phyloP scores from a whole-genome alignment of 2,888 invertebrate genomes.

The Cryptocheilus praepositus region DNA sequence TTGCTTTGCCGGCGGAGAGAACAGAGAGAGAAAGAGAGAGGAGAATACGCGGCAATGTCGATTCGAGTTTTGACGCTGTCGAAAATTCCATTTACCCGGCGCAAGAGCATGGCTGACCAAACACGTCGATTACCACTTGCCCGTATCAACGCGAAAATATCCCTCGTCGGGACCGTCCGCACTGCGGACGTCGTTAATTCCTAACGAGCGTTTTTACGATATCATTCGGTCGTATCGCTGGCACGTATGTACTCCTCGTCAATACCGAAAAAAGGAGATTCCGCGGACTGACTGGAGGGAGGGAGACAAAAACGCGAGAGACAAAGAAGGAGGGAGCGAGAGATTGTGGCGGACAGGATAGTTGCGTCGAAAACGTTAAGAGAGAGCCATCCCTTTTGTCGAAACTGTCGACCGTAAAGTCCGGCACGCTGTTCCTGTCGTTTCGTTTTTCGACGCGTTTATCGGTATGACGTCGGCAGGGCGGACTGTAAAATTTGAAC shows the following conservation, averaged over 20 bases:
- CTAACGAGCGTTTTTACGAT: constrained; percentile 19
- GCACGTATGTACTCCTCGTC: constrained; percentile 16
- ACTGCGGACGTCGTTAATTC: constrained; percentile 7
- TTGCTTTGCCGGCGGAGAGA: neutral
- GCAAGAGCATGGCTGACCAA: constrained; percentile 26
- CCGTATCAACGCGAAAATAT: constrained; percentile 27
- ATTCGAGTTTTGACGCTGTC: neutral
- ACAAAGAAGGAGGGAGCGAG: no score
- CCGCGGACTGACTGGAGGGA: no score
- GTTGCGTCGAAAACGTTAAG: no score
- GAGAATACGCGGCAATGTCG: neutral
- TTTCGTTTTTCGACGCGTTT: neutral
- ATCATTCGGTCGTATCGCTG: neutral
- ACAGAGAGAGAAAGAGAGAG: neutral
- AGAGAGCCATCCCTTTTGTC: no score
- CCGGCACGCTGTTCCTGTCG: neutral
- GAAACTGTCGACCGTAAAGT: neutral
- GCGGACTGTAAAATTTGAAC: no score
- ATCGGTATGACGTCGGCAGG: constrained; percentile 14
- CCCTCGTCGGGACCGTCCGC: constrained; percentile 16
- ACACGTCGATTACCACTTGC: constrained; percentile 29
- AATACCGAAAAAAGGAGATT: constrained; percentile 10
- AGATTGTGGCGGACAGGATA: no score
- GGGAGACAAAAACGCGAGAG: no score
- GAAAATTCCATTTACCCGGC: constrained; percentile 6